Evolutionary conservation across 2,888 invertebrate species (phyloP), one percentile per base, ranked within the genome.

Genomic region (Epirrhoe alternata): DNA sequence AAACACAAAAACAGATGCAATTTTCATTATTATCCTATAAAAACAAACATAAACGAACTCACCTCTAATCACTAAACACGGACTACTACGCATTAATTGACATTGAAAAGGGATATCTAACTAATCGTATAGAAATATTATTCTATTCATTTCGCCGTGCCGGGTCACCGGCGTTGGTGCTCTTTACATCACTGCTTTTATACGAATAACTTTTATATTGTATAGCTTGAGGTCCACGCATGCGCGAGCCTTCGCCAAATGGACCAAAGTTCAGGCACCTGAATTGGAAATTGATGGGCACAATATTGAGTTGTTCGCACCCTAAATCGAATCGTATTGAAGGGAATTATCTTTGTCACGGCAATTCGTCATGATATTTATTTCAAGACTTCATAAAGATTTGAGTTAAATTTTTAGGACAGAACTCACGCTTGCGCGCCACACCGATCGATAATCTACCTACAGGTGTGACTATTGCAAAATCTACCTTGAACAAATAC

Each of bases 231-330:
- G 49, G 3, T 31, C 55, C 64, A 88, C 71, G 90, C 92, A 92
- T 93, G 92, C 92, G 92, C 88, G 75, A 60, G 61, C 65, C 71
- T 57, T 76, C 77, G 87, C 91, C 92, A 90, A 90, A 85, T 88
- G 84, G 87, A 84, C 79, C 84, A 84, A 76, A 83, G 83, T 81
- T 84, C 84, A 78, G 74, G 71, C 82, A 86, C 83, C 72, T 67
- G 65, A 54, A 53, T 54, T 54, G 49, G 12, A 64, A 61, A 68
- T 57, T 68, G 53, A 64, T 61, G 47, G 52, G 33, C 42, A 24
- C 45, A 54, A 54, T 64, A 61, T 57, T 61, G 53, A 64, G 57
- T 65, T 51, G 14, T 56, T 58, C 56, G 6, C 5, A 12, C 54
- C 50, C 24, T 61, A 61, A 65, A 60, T 61, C 53, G 24, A 64